Conservation (phyloP, 2,888 invertebrate genomes). For the Drosophila colorata region DNA sequence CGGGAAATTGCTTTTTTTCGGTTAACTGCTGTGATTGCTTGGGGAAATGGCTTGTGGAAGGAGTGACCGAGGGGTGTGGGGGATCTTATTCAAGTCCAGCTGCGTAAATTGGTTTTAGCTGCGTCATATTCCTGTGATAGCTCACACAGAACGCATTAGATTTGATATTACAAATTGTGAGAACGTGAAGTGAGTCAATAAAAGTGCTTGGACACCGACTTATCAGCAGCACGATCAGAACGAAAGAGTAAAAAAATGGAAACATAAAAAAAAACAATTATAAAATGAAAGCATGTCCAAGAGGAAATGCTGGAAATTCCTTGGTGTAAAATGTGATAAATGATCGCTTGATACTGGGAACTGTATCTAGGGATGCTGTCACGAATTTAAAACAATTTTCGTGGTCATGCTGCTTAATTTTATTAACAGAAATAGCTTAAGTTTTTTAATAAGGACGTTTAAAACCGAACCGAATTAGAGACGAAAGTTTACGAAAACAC, state of each 20-base stretch:
- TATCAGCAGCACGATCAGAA: slow-evolving; percentile 49
- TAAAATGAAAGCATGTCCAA: slow-evolving; percentile 4
- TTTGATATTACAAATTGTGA: slow-evolving; percentile 25
- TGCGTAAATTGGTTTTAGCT: slow-evolving; percentile 58
- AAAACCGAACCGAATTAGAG: background rate
- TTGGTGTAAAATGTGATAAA: slow-evolving; percentile 19
- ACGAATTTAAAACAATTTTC: slow-evolving; percentile 6
- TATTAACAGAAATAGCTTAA: background rate
- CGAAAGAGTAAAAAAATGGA: background rate
- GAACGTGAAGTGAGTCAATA: slow-evolving; percentile 29
- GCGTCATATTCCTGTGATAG: slow-evolving; percentile 42
- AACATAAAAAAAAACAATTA: slow-evolving; percentile 22
- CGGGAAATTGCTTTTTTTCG: slow-evolving; percentile 66
- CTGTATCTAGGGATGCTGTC: background rate
- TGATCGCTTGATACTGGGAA: background rate
- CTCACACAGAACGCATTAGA: slow-evolving; percentile 15
- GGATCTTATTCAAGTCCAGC: slow-evolving; percentile 40
- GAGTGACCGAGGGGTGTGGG: background rate
- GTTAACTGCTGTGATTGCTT: slow-evolving; percentile 46
- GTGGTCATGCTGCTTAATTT: slow-evolving; percentile 1
- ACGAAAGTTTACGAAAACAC: background rate
- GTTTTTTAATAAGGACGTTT: background rate
- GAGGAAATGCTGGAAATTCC: slow-evolving; percentile 33
- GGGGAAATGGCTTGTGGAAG: slow-evolving; percentile 13
- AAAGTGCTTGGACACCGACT: slow-evolving; percentile 17